Evolutionary conservation across 2,113 vertebrate species (phyloP), one percentile per base, ranked within the genome.

Genomic region (Marmota monax): DNA sequence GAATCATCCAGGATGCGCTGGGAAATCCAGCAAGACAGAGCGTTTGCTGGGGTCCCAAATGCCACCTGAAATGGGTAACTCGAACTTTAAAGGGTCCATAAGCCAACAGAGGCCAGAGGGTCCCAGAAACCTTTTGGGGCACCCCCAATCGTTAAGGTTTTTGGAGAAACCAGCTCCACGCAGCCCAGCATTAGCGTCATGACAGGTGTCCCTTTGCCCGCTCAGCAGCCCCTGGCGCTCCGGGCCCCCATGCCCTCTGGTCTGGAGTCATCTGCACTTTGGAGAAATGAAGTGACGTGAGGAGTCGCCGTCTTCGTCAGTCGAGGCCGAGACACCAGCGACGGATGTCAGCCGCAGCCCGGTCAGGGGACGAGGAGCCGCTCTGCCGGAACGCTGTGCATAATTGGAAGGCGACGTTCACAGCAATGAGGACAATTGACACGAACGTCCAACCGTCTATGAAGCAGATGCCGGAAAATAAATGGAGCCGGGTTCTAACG

Each of bases 381-480:
- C 86, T 58, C 37, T 16, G 13, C 9, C 4, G 1, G 7, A 25
- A 37, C 72, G 4, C 32, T 96, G 42, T 73, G 77, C 48, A 42
- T 92, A 93, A 97, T 42, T 90, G 73, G 84, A 96, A 97, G 70
- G 39, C 14, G 2, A 93, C 39, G 27, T 58, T 77, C 85, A 97
- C 76, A 70, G 93, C 90, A 79, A 78, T 27, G 86, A 91, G 79
- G 94, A 83, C 86, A 94, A 89, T 94, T 53, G 94, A 82, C 34
- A 53, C 3, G 73, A 56, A 45, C 2, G 1, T 79, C 69, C 93
- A 39, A 34, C 5, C 0, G 79, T 65, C 95, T 70, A 91, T 45
- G 89, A 94, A 90, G 84, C 77, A 94, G 89, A 84, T 45, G 27
- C 63, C 90, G 70, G 53, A 32, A 82, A 84, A 73, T 45, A 27